These are phyloP conservation scores for Morone chrysops DNA, from an alignment of 2,113 vertebrate species.

Conservation along the genomic window DNA sequence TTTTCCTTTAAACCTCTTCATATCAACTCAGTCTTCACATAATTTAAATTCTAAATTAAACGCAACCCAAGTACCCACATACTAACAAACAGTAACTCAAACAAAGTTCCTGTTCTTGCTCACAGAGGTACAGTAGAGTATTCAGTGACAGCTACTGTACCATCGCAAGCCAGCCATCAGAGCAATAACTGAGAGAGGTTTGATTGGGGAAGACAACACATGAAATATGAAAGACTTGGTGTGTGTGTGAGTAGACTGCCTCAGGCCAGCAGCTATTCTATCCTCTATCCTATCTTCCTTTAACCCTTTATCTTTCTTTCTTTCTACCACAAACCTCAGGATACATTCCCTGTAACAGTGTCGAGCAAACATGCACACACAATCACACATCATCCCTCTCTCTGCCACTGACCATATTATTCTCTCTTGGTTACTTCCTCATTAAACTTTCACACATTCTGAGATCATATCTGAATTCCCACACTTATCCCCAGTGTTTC, in stretches of 20 bases:
- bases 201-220: conserved; percentile 22
- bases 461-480: conserved; percentile 30
- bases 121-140: neutral
- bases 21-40: no score
- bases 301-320: neutral
- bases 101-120: neutral
- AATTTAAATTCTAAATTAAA: neutral
- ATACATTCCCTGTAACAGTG: conserved; percentile 10
- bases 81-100: neutral
- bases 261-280: conserved; percentile 11
- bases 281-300: neutral
- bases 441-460: conserved; percentile 54
- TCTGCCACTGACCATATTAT: conserved; percentile 11
- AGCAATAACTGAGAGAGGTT: conserved; percentile 18
- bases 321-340: conserved; percentile 26
- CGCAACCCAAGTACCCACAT: no score
- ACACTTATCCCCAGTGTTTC: neutral
- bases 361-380: neutral
- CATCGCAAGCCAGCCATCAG: neutral
- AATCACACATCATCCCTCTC: neutral
- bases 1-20: neutral
- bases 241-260: conserved; percentile 16
- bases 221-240: conserved; percentile 49
- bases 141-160: conserved; percentile 5
- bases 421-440: conserved; percentile 20